Base-by-base conservation (phyloP, 1,140 invertebrate species). In the Brachionus paranguensis region DNA sequence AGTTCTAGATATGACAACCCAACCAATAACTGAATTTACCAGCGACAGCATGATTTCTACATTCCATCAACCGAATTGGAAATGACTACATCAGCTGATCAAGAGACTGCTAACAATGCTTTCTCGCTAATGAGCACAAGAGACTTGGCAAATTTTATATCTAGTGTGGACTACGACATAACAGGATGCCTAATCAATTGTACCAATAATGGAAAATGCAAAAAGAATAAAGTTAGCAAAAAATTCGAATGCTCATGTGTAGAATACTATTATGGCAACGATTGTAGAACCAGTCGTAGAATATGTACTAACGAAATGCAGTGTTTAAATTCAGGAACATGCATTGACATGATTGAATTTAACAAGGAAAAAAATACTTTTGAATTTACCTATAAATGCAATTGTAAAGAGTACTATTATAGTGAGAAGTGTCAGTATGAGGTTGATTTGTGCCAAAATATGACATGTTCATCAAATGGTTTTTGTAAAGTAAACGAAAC, bases 391-490 rank as follows among this genome's bases (percentile, higher is more conserved):
- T 79, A 27, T 14, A 41, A 79, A 41, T 79, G 78, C 20, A 29
- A 20, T 37, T 79, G 78, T 64, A 37, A 14, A 37, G 50, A 55
- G 20, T 17, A 33, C 17, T 79, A 60, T 64, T 53, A 50, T 20
- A 47, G 78, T 2, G 50, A 64, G 4, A 5, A n/a, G 24, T 79
- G 78, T 55, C 43, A 79, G 29, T 37, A 24, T n/a, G 45, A 53
- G 29, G 24, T 79, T 8, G 78, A 79, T 41, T 43, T 79, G 29
- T 79, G 78, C 37, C 17, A 50, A 17, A 64, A 64, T 27, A 55
- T 20, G 7, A 79, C 78, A 55, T 79, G 78, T 55, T 79, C 78
- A 64, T 55, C 47, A 53, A 55, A 79, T 53, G 78, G 78, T 64
- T 33, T 37, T 37, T 79, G 78, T 29, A 37, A 27, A n/a, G 43